Evolutionary conservation across 1,140 invertebrate species (phyloP).

Genomic region (Drosophila virilis): DNA sequence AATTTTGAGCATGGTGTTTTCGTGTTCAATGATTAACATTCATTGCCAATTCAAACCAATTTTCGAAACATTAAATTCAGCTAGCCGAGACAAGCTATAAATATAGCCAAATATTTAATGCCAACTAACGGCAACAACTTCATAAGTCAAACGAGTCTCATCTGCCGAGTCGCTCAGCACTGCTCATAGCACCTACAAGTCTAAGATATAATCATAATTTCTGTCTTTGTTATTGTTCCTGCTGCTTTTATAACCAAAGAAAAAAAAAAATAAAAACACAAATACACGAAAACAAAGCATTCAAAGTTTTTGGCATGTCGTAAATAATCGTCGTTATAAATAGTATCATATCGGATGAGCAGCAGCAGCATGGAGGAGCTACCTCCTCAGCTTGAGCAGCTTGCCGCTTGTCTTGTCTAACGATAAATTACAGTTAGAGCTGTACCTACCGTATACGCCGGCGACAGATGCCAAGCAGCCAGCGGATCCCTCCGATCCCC

Average conservation of each 20-base stretch:
- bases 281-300: slow-evolving; percentile 36
- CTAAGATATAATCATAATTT: slow-evolving; percentile 40
- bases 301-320: slow-evolving; percentile 47
- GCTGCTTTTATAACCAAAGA: slow-evolving; percentile 12
- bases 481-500: slow-evolving; percentile 1
- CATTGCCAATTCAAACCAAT: slow-evolving; percentile 41
- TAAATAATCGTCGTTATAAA: slow-evolving; percentile 76
- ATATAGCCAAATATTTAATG: slow-evolving; percentile 47
- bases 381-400: slow-evolving; percentile 53
- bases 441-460: slow-evolving; percentile 77
- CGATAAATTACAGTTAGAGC: slow-evolving; percentile 81
- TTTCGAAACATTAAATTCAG: slow-evolving; percentile 33
- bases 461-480: slow-evolving; percentile 18
- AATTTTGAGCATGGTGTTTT: not conserved
- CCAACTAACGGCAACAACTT: slow-evolving; percentile 62
- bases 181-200: slow-evolving; percentile 43
- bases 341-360: slow-evolving; percentile 49
- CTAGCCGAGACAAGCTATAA: slow-evolving; percentile 27
- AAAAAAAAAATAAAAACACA: not conserved
- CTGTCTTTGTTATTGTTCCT: slow-evolving; percentile 11
- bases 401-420: slow-evolving; percentile 79
- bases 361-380: slow-evolving; percentile 21
- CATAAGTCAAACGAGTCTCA: slow-evolving; percentile 51
- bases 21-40: slow-evolving; percentile 25
- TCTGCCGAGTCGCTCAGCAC: not conserved